These are phyloP conservation scores for Cassiopea xamachana DNA, from an alignment of 30 jellyfish, hydroid and myxozoan species.

Conservation along the genomic window DNA sequence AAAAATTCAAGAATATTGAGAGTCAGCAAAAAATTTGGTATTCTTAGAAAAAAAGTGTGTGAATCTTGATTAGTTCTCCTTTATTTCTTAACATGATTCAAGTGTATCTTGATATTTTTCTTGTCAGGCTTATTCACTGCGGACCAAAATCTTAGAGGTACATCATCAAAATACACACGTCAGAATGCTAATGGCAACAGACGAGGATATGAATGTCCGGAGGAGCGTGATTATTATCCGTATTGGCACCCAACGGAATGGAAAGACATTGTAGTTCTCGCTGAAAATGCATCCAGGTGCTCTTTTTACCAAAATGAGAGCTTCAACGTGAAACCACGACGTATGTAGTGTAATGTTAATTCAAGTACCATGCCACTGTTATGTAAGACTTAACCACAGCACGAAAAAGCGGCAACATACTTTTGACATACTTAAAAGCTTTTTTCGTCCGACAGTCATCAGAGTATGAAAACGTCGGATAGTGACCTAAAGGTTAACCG, in stretches of 20 bases:
- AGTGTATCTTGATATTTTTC: not conserved
- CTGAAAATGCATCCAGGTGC: conserved; percentile 87
- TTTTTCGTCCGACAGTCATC: too few species aligned
- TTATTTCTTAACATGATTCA: not conserved
- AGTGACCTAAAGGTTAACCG: too few species aligned
- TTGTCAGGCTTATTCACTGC: conserved; percentile 92
- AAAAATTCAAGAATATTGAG: too few species aligned
- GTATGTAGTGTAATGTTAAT: conserved; percentile 30
- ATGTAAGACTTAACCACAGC: too few species aligned
- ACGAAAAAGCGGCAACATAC: too few species aligned
- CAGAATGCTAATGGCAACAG: conserved; percentile 92
- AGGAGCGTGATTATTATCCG: conserved; percentile 97
- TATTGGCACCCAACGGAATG: conserved; percentile 99
- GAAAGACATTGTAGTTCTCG: conserved; percentile 97
- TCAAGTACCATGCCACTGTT: not conserved
- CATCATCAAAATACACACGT: conserved; percentile 87
- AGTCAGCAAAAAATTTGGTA: too few species aligned
- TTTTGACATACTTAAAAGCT: too few species aligned
- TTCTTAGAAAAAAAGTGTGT: too few species aligned
- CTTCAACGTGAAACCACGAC: conserved; percentile 84
- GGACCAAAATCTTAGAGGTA: conserved; percentile 74
- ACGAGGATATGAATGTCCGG: conserved; percentile 99
- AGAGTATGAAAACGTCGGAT: too few species aligned
- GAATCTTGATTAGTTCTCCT: not conserved
- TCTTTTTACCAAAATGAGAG: conserved; percentile 79